phyloP scores from a whole-genome alignment of 2,888 invertebrate genomes.

The Thera obeliscata region DNA sequence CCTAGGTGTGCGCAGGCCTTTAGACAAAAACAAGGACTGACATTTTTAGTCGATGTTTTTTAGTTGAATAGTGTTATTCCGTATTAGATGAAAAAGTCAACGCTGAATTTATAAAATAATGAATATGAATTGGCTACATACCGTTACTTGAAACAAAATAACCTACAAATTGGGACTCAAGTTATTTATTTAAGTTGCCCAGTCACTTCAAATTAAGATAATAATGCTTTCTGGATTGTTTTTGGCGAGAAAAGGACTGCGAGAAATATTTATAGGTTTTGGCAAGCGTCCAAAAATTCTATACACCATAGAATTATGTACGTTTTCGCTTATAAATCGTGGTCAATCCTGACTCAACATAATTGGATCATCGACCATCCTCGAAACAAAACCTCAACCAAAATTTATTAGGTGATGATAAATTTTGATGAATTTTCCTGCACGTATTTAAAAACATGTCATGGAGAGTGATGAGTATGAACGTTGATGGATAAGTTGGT shows the following conservation, averaged over 20 bases:
- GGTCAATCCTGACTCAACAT: conserved; percentile 18
- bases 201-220: conserved; percentile 25
- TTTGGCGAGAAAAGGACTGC: conserved; percentile 39
- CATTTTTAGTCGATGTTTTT: too few species aligned
- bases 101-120: too few species aligned
- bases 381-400: background rate
- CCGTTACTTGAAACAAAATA: background rate
- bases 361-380: conserved; percentile 15
- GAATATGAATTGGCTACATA: background rate
- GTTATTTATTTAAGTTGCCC: background rate
- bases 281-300: conserved; percentile 38
- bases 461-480: too few species aligned
- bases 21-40: too few species aligned
- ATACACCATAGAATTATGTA: conserved; percentile 26
- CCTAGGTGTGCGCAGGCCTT: too few species aligned
- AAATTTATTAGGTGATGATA: background rate
- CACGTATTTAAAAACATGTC: background rate
- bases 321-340: conserved; percentile 37
- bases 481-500: too few species aligned
- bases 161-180: background rate
- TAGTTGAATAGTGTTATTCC: too few species aligned
- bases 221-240: conserved; percentile 34
- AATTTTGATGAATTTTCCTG: background rate
- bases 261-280: conserved; percentile 41
- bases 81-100: too few species aligned